Evolutionary conservation across 2,888 invertebrate species (phyloP).

Genomic region (Coenonympha arcania): DNA sequence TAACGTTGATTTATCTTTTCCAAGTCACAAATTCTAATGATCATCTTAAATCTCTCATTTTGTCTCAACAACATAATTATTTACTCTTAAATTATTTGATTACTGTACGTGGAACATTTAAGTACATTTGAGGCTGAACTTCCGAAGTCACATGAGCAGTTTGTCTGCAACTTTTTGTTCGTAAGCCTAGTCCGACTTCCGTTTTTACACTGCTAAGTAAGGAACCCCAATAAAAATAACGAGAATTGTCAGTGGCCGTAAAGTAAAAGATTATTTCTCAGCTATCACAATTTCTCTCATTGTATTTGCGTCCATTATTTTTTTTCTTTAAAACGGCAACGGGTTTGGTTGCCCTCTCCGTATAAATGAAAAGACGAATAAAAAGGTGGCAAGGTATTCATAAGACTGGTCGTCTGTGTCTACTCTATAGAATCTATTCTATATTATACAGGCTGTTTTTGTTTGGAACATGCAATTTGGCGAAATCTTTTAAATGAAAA

Average conservation of each 20-base stretch:
- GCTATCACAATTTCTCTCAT: constrained; percentile 72
- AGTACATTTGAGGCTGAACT: too few relatives aligned
- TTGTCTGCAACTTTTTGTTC: too few relatives aligned
- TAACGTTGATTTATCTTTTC: too few relatives aligned
- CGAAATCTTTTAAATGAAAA: neutral
- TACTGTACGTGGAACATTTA: too few relatives aligned
- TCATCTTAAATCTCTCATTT: too few relatives aligned
- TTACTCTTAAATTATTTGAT: too few relatives aligned
- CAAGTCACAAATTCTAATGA: too few relatives aligned
- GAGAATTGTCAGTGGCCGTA: constrained; percentile 53
- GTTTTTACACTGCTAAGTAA: too few relatives aligned
- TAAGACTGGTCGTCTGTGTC: constrained; percentile 51
- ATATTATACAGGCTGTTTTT: constrained; percentile 4
- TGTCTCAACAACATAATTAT: too few relatives aligned
- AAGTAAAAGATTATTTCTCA: constrained; percentile 68
- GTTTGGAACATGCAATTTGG: neutral
- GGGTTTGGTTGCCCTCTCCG: constrained; percentile 59
- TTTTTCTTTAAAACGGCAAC: constrained; percentile 50
- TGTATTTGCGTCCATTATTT: constrained; percentile 67
- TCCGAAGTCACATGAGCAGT: too few relatives aligned
- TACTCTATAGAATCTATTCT: constrained; percentile 17
- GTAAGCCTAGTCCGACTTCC: too few relatives aligned
- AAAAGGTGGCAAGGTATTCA: constrained; percentile 57
- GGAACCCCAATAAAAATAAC: constrained; percentile 58
- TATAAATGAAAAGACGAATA: constrained; percentile 62